Evolutionary conservation across 2,888 invertebrate genomes (phyloP), one percentile per base, ranked within the genome.

Genomic region (Rotaria macrura): DNA sequence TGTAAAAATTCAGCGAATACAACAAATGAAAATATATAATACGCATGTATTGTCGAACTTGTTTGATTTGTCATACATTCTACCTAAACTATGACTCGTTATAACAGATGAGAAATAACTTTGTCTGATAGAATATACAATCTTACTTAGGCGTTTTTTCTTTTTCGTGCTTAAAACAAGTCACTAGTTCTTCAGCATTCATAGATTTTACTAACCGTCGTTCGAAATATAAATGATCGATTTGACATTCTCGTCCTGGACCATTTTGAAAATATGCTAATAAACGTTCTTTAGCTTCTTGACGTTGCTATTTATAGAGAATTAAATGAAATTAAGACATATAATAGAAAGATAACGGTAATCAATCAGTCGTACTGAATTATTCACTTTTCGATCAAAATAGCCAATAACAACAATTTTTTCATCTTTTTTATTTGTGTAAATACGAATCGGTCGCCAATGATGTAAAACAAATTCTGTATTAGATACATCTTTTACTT

Each of bases 361-460:
- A n/a, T n/a, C n/a, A 43, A 43, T 43, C 4, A 79, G 43, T 40
- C 43, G 43, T 43, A 43, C 79, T 25, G 79, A n/a, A 25, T n/a
- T 79, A 43, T n/a, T 12, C 23, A 12, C 25, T 79, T 79, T 79
- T 40, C 79, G 43, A 40, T 79, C 79, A n/a, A n/a, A n/a, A 43
- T 79, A 79, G 43, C 79, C 79, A 43, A 79, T 79, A 40, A n/a
- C 43, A 79, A 79, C 79, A n/a, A 43, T 25, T 43, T 79, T 79
- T 43, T 79, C n/a, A 79, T 79, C 79, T 14, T 79, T 79, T 43
- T 79, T 79, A 79, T 79, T 79, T 40, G 79, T 79, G 43, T 43
- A 79, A n/a, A 79, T 79, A 43, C 43, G 40, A 43, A 79, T 79
- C 10, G 79, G 79, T 43, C 79, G 25, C 79, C 79, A 79, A 43